phyloP scores from a whole-genome alignment of 1,140 invertebrate genomes.

The Aleiodes sp. region DNA sequence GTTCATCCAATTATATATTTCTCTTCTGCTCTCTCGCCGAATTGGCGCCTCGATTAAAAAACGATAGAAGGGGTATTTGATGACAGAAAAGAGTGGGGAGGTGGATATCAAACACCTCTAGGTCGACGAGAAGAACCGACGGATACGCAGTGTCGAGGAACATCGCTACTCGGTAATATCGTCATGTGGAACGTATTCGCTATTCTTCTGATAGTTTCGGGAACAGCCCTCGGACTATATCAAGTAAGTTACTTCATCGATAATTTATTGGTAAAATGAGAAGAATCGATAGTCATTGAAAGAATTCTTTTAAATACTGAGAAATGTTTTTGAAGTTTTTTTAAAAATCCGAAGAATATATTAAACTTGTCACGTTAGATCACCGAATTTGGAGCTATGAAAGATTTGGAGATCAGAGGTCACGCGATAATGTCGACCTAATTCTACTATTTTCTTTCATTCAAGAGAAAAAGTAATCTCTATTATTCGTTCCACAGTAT shows the following conservation, averaged over 20 bases:
- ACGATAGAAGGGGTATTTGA: not conserved
- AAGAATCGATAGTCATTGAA: not conserved
- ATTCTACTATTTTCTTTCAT: not conserved
- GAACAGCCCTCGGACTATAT: conserved; percentile 35
- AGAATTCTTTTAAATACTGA: too few relatives aligned
- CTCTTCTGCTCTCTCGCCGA: not conserved
- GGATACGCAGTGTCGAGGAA: conserved; percentile 13
- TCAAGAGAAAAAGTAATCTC: not conserved
- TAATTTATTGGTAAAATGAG: not conserved
- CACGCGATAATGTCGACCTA: conserved; percentile 44
- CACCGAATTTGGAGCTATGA: not conserved
- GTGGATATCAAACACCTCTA: conserved; percentile 18
- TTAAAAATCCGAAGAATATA: not conserved
- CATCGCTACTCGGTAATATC: conserved; percentile 4
- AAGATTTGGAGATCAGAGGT: conserved; percentile 52
- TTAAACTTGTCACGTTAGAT: not conserved
- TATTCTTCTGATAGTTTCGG: conserved; percentile 37
- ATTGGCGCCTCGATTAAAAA: not conserved
- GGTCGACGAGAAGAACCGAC: not conserved
- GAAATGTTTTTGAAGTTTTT: not conserved
- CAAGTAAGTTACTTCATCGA: conserved; percentile 41
- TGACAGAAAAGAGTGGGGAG: conserved; percentile 4
- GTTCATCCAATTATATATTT: not conserved
- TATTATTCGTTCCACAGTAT: not conserved
- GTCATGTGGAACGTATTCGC: conserved; percentile 17